These are phyloP conservation scores for Saturnia pavonia DNA, from an alignment of 2,888 invertebrate species.

Conservation along the genomic window DNA sequence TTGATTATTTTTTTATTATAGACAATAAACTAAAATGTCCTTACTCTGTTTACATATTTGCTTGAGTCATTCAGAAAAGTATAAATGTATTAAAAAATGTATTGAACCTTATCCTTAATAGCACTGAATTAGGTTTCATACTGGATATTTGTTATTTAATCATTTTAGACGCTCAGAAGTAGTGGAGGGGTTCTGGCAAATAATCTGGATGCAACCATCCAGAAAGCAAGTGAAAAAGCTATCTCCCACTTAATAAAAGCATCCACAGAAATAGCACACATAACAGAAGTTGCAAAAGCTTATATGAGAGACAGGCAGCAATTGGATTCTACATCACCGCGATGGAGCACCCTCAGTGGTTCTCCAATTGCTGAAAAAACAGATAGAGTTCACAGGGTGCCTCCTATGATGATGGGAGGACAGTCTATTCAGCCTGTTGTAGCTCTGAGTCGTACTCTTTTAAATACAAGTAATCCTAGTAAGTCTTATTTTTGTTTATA, in stretches of 20 bases:
- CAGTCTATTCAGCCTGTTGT: constrained; percentile 72
- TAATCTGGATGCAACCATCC: constrained; percentile 60
- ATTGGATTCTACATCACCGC: constrained; percentile 47
- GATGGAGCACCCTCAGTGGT: constrained; percentile 61
- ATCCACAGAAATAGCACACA: constrained; percentile 58
- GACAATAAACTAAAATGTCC: too few species aligned
- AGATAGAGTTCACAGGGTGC: constrained; percentile 64
- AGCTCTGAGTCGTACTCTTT: constrained; percentile 57
- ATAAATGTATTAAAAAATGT: too few species aligned
- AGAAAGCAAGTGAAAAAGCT: constrained; percentile 58
- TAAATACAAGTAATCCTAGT: constrained; percentile 55
- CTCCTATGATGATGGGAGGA: constrained; percentile 66
- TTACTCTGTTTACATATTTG: too few species aligned
- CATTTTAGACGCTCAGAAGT: constrained; percentile 57
- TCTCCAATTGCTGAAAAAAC: constrained; percentile 42
- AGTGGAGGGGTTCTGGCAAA: constrained; percentile 50
- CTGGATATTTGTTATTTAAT: background rate
- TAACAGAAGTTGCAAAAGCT: constrained; percentile 57
- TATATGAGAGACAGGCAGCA: constrained; percentile 55
- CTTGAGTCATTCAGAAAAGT: too few species aligned
- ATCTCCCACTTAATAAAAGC: constrained; percentile 63
- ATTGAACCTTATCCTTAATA: background rate
- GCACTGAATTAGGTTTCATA: background rate
- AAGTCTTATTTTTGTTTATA: constrained; percentile 29
- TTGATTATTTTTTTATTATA: too few species aligned